These are phyloP conservation scores for Campoletis sonorensis DNA, from an alignment of 1,140 invertebrate genomes.

Conservation along the genomic window DNA sequence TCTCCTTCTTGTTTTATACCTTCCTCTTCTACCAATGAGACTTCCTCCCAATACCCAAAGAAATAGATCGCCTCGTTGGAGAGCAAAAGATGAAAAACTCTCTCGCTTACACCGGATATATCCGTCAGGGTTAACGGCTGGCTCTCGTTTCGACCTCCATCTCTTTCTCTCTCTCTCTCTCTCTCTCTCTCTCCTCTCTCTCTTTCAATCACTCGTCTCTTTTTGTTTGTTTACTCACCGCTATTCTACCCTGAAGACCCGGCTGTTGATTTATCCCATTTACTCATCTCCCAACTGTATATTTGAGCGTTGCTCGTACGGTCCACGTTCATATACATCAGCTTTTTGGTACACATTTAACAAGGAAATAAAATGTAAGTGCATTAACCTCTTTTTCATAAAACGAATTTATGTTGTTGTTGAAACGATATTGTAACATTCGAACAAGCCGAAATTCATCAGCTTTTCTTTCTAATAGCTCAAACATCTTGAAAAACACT, in stretches of 20 bases:
- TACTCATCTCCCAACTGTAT: background rate
- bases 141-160: conserved; percentile 3
- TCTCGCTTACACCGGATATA: conserved; percentile 19
- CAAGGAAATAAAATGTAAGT: background rate
- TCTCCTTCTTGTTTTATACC: conserved; percentile 20
- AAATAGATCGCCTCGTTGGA: conserved; percentile 9
- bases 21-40: background rate
- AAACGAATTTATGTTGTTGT: background rate
- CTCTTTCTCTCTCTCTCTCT: too few species aligned
- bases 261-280: conserved; percentile 8
- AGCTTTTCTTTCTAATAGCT: too few species aligned
- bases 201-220: conserved; percentile 4
- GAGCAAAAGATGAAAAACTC: background rate
- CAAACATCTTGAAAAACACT: too few species aligned
- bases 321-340: background rate
- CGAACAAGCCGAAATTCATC: too few species aligned
- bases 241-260: conserved; percentile 24
- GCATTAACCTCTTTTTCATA: background rate
- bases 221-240: conserved; percentile 31
- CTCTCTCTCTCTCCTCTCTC: too few species aligned
- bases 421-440: too few species aligned
- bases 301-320: background rate
- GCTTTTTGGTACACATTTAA: background rate
- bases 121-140: conserved; percentile 41
- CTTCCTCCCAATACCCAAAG: background rate